Evolutionary conservation across 2,113 vertebrate genomes (phyloP).

Genomic region (Propithecus coquereli): DNA sequence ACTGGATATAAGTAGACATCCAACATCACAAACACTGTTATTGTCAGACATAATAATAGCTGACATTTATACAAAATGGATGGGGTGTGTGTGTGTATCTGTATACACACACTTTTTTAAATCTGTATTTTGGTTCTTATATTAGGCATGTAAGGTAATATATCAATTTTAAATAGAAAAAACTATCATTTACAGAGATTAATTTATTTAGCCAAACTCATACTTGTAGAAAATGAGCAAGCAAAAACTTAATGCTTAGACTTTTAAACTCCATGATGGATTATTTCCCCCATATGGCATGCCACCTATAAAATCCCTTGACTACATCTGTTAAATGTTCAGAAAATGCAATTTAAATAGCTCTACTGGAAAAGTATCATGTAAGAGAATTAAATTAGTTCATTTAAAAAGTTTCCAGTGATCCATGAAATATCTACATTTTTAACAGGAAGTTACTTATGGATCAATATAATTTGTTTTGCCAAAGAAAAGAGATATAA

Average conservation of each 20-base stretch:
- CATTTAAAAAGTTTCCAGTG: slow-evolving; percentile 12
- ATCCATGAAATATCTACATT: slow-evolving; percentile 27
- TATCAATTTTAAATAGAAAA: background rate
- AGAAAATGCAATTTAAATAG: slow-evolving; percentile 40
- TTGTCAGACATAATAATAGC: background rate
- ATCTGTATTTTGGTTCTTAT: background rate
- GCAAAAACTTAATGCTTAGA: background rate
- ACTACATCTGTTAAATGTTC: background rate
- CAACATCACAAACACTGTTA: background rate
- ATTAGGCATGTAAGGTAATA: background rate
- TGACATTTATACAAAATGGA: background rate
- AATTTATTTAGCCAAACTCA: background rate
- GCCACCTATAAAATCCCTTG: background rate
- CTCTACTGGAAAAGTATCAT: background rate
- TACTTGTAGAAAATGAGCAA: background rate
- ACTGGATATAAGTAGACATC: background rate
- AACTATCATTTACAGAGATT: background rate
- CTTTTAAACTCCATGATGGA: background rate
- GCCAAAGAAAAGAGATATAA: background rate
- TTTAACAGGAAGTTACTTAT: slow-evolving; percentile 44
- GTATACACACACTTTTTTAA: background rate
- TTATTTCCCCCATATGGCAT: background rate
- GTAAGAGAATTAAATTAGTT: slow-evolving; percentile 17
- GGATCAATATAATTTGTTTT: slow-evolving; percentile 12
- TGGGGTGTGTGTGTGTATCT: background rate